Base-by-base conservation (phyloP, 2,113 vertebrate genomes). In the Varanus salvator region DNA sequence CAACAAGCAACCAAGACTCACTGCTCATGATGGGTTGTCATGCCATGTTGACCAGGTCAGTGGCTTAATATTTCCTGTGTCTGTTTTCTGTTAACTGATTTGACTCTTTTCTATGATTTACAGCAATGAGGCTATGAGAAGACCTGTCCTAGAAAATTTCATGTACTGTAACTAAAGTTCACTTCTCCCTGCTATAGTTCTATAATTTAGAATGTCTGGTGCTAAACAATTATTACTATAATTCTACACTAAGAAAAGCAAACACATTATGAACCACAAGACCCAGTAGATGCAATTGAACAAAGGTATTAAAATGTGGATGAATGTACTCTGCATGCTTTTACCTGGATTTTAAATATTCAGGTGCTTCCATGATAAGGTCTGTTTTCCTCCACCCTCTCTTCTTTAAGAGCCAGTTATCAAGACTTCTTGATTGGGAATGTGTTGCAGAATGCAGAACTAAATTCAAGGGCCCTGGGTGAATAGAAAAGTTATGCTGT, bases 191-290 rank as follows among this genome's bases (percentile, higher is more conserved):
- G 29, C 86, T 54, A 50, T 87, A 54, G 44, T 87, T 69, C 29
- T 52, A 21, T 80, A 69, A 80, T 80, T 87, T 34, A 69, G 31
- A 80, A 76, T 48, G 86, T 87, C 76, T 80, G 86, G 75, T 87
- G 27, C 25, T 19, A 68, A 52, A 69, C 31, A 87, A n/a, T 78
- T 87, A 87, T 50, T 80, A 87, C 29, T 78, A 87, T 87, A 78
- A 86, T 87, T 87, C 75, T 78, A 60, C 38, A 44, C n/a, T 68
- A 66, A 50, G 86, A 66, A 87, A 87, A 87, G 74, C 34, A 75
- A 75, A 86, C 75, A 50, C 54, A 66, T 64, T 85, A 25, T 87
- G 85, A 78, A 25, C 83, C 8, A 31, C 54, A 87, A 48, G 23
- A 66, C 38, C 38, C 38, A 77, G n/a, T 14, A 68, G 31, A 76